Percentiles rank a stretch among this genome's conserved stretches.
phyloP scores from a whole-genome alignment of 37 sponge, comb jelly and placozoan genomes.

The Lycopodina hypogea region DNA sequence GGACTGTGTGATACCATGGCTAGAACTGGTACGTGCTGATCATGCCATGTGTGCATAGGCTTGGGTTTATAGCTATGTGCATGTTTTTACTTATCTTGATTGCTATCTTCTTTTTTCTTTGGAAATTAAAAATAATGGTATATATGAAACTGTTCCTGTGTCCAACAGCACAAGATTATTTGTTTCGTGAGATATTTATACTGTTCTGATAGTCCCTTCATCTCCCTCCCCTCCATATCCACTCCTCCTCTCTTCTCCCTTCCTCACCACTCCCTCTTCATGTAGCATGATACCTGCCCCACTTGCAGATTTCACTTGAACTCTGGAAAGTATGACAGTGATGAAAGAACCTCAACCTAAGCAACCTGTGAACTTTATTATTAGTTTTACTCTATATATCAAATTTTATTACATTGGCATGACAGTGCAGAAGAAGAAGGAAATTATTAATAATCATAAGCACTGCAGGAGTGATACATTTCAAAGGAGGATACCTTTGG shows the following conservation, averaged over 20 bases:
- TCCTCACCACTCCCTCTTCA: not conserved
- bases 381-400: too few species aligned
- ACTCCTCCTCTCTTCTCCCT: not conserved
- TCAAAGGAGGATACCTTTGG: too few species aligned
- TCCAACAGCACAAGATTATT: not conserved
- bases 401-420: too few species aligned
- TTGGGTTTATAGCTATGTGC: too few species aligned
- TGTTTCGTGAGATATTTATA: not conserved
- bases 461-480: too few species aligned
- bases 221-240: not conserved
- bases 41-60: too few species aligned
- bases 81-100: too few species aligned
- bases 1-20: constrained; percentile 89
- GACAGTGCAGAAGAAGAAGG: too few species aligned
- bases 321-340: constrained; percentile 27
- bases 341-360: constrained; percentile 1
- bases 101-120: too few species aligned
- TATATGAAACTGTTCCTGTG: too few species aligned
- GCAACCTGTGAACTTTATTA: not conserved
- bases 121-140: too few species aligned
- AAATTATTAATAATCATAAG: too few species aligned
- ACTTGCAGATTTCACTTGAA: constrained; percentile 37
- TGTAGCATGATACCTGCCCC: constrained; percentile 27
- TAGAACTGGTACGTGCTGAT: constrained; percentile 64
- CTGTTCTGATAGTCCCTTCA: not conserved